Base-by-base conservation (phyloP, 2,888 invertebrate species). In the Eupithecia tripunctaria region DNA sequence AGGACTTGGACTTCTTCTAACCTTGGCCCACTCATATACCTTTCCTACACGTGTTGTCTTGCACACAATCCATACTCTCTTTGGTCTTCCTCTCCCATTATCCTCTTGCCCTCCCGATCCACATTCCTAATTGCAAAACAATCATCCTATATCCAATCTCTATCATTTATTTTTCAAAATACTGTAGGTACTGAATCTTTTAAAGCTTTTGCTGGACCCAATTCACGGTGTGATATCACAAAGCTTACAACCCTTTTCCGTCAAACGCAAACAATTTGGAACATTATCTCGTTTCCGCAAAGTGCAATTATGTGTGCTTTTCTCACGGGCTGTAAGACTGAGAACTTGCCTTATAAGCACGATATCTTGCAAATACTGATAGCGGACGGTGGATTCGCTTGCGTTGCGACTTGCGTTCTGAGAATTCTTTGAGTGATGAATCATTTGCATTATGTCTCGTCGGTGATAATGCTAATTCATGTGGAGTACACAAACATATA, bases 231-330 rank as follows among this genome's bases (percentile, higher is more conserved):
- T 64, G 60, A 67, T 67, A 41, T 36, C 41, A 51, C 65, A 64
- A 71, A 71, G 56, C 68, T 68, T 51, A 68, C 27, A 68, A 71
- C 69, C 64, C 68, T 73, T 68, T 75, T 74, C 72, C 76, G 73
- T 51, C 67, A 62, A 66, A 66, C 27, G 47, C 43, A 68, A 68
- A 68, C 72, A 64, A 64, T 76, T 75, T 59, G 69, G 41, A 68
- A 78, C 78, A 76, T 82, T 91, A 92, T 91, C 89, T 90, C 89
- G 87, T 89, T 88, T 93, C 93, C 93, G 92, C 88, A 82, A 84
- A 76, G 70, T 80, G 83, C 82, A 82, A 82, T 85, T 85, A 85
- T 90, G 89, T 91, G 84, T 94, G 84, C 85, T 78, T 90, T 94
- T 94, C 94, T 84, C 94, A 94, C 92, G 92, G 88, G 43, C 72